Conservation (phyloP, 53 echinoderm and acorn worm species). For the Patiria pectinifera region DNA sequence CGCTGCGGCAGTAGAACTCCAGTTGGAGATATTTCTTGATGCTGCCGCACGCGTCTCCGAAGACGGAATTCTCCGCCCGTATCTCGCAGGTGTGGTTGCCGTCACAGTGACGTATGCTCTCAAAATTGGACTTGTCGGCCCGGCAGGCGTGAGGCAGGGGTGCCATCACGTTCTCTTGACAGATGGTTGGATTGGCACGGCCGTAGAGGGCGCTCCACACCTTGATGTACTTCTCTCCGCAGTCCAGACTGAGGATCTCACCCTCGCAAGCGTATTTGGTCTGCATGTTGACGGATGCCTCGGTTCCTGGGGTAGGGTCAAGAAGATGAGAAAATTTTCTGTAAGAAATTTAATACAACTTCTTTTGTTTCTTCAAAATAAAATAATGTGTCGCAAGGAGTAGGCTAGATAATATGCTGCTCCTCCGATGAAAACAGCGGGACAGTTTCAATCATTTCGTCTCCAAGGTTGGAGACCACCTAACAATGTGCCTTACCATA, state of each 20-base stretch:
- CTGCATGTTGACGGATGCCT: background rate
- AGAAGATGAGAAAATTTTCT: no score
- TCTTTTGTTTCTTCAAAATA: no score
- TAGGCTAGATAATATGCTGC: no score
- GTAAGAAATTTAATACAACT: no score
- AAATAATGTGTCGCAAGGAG: no score
- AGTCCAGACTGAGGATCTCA: conserved; percentile 49
- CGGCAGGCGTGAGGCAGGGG: background rate
- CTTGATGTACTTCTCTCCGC: conserved; percentile 50
- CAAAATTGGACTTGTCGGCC: conserved; percentile 58
- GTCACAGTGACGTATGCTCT: conserved; percentile 48
- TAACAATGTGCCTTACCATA: no score
- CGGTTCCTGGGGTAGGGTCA: background rate
- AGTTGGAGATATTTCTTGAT: conserved; percentile 52
- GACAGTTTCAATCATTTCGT: no score
- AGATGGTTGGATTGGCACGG: conserved; percentile 22
- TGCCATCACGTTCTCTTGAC: background rate
- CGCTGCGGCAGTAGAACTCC: conserved; percentile 44
- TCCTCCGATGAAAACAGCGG: no score
- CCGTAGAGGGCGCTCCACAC: conserved; percentile 51
- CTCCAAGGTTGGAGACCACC: no score
- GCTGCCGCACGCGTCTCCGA: conserved; percentile 26
- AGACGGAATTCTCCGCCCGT: background rate
- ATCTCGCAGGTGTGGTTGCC: conserved; percentile 41
- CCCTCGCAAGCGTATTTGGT: conserved; percentile 41